These are phyloP conservation scores for Cladopsammia gracilis DNA, from an alignment of 64 coral and sea anemone genomes.

Conservation along the genomic window DNA sequence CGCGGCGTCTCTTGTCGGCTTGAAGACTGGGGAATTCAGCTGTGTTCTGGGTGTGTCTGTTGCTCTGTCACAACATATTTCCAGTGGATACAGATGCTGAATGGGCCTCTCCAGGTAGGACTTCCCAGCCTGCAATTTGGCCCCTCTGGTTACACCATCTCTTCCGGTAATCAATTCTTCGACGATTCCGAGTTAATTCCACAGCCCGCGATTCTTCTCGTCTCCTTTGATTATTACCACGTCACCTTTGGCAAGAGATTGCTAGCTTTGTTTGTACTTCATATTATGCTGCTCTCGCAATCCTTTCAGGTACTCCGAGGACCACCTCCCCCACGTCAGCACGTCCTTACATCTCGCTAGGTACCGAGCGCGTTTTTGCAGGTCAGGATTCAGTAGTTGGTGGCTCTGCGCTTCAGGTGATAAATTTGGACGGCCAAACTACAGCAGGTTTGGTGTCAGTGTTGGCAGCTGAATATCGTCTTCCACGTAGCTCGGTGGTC, in stretches of 20 bases:
- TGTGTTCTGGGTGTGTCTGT: too few species aligned
- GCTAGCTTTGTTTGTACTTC: constrained; percentile 13
- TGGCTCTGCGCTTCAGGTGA: too few species aligned
- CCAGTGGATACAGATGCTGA: background rate
- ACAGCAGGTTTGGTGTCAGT: constrained; percentile 30
- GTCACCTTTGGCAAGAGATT: background rate
- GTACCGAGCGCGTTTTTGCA: constrained; percentile 13
- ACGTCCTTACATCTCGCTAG: constrained; percentile 24
- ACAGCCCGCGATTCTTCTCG: constrained; percentile 8
- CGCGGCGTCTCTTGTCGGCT: too few species aligned
- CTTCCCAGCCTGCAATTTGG: background rate
- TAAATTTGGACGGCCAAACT: background rate
- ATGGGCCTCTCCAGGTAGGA: background rate
- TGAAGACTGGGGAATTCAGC: too few species aligned
- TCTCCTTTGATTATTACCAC: constrained; percentile 17
- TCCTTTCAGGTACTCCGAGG: background rate
- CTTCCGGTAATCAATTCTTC: background rate
- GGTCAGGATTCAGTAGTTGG: background rate
- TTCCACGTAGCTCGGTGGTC: too few species aligned
- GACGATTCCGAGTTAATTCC: background rate
- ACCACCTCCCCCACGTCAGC: constrained; percentile 26
- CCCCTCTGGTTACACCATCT: background rate
- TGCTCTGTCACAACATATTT: background rate
- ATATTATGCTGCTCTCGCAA: constrained; percentile 11
- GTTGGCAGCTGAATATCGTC: too few species aligned